Base-by-base conservation (phyloP, 2,888 invertebrate species). In the Patella ulyssiponensis region DNA sequence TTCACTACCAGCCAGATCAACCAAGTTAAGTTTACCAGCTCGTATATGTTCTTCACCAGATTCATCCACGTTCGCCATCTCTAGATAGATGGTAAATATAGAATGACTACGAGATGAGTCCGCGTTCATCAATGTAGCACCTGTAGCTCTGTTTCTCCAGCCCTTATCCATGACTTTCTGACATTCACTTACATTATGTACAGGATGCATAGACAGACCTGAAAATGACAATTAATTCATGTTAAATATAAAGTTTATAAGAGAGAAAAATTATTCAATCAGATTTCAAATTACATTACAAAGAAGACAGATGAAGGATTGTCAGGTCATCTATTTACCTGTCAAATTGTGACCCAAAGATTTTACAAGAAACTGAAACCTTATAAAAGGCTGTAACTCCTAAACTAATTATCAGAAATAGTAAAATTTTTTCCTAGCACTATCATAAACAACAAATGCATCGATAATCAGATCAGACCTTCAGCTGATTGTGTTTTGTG, bases 1-100 rank as follows among this genome's bases (percentile, higher is more conserved):
- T 88, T 97, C 97, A 51, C 96, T 96, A 9, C 97, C 97, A 1
- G 97, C 97, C 86, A 97, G 92, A 92, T 97, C 97, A 0, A 97
- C 97, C 76, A 97, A 92, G 90, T 97, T 96, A 20, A 97, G 93
- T 91, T 97, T 96, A 2, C 95, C 95, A 87, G 94, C 93, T 81
- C 94, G 89, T 64, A 95, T 94, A 80, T 93, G 93, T 73, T 93
- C 92, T 76, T 93, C 93, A 1, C 91, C 92, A 70, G 92, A 91
- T 17, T 90, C 91, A 73, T 92, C 92, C 23, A 93, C 92, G 3
- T 94, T 94, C 88, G 96, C 94, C 91, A 96, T 96, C 91, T 97
- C 97, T 56, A 97, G 93, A 80, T 95, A 95, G 71, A 97, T 94
- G 3, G 96, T 96, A 90, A 97, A 96, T 81, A 97, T 97, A 20